phyloP scores from a whole-genome alignment of 2,113 vertebrate species.

The Pterocles burchelli region DNA sequence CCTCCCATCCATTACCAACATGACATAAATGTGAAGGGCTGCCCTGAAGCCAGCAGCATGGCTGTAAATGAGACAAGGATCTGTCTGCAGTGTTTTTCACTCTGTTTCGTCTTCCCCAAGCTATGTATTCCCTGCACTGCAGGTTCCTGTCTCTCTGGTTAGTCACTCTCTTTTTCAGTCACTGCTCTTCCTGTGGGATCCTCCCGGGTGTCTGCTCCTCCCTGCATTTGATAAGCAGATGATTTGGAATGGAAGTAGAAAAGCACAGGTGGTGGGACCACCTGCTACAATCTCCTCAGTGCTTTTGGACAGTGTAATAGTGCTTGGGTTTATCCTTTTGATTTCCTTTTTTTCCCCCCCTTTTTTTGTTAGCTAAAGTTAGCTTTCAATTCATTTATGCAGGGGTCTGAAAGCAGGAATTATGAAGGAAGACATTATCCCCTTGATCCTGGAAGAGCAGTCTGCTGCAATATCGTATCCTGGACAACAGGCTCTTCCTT shows the following conservation, averaged over 20 bases:
- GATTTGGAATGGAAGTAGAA: slow-evolving; percentile 23
- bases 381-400: neutral
- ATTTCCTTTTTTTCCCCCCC: neutral
- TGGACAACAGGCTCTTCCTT: neutral
- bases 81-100: neutral
- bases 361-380: neutral
- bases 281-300: slow-evolving; percentile 35
- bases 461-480: neutral
- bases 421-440: neutral
- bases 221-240: slow-evolving; percentile 38
- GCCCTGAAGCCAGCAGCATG: neutral
- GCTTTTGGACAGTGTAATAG: neutral
- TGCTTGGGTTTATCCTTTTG: neutral
- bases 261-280: slow-evolving; percentile 43
- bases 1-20: neutral
- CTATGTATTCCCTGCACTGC: neutral
- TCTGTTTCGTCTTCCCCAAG: neutral
- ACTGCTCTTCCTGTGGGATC: slow-evolving; percentile 18
- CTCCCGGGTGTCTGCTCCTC: slow-evolving; percentile 6
- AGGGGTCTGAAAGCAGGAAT: neutral
- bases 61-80: neutral
- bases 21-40: neutral
- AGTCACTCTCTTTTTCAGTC: neutral
- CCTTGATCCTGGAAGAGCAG: neutral
- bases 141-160: neutral